Conservation (phyloP, 2,797 vertebrate species). For the Cirrhinus molitorella region DNA sequence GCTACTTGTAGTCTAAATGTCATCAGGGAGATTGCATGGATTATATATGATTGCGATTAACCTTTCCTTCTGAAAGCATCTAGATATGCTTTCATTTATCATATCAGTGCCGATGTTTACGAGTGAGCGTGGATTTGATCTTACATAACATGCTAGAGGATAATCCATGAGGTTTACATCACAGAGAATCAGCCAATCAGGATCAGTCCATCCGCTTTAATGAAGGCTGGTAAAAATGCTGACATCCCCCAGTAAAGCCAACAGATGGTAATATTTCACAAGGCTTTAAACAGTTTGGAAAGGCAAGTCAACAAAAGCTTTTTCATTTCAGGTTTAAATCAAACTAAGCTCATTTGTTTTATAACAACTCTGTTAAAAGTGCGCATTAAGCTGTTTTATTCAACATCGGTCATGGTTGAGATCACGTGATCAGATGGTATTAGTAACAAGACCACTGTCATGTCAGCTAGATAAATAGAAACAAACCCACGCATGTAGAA, state of each 20-base stretch:
- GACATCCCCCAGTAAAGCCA: constrained; percentile 10
- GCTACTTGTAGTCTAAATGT: neutral
- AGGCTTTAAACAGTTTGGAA: constrained; percentile 16
- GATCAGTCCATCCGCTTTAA: constrained; percentile 19
- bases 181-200: constrained; percentile 43
- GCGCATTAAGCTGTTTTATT: neutral
- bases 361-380: neutral
- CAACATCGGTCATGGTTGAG: neutral
- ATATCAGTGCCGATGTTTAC: constrained; percentile 61
- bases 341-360: neutral
- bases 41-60: constrained; percentile 62
- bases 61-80: constrained; percentile 5
- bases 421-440: neutral
- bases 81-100: constrained; percentile 43
- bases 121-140: constrained; percentile 57
- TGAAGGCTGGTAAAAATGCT: neutral
- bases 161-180: constrained; percentile 45
- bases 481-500: neutral
- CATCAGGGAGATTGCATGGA: constrained; percentile 67
- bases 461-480: neutral
- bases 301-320: neutral
- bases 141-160: constrained; percentile 68
- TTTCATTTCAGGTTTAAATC: neutral
- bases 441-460: neutral
- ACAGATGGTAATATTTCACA: constrained; percentile 35